Conservation (phyloP, 2,888 invertebrate species). For the Drosophila aldrichi region DNA sequence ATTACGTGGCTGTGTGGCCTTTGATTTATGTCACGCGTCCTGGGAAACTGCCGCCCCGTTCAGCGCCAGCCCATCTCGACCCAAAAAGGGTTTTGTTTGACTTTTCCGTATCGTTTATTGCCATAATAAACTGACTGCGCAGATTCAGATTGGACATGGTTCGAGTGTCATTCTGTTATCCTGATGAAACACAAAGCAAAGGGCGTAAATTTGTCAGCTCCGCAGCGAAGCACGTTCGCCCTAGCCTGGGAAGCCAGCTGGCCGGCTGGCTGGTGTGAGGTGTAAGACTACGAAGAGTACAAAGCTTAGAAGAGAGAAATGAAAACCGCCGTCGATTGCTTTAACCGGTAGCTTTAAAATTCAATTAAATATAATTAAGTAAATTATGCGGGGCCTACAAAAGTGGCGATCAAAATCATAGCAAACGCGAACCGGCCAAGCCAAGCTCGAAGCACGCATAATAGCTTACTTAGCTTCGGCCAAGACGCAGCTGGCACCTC, state of each 20-base stretch:
- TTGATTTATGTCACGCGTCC: conserved; percentile 79
- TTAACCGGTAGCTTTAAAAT: conserved; percentile 78
- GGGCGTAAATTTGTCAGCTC: conserved; percentile 69
- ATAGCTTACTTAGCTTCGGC: conserved; percentile 79
- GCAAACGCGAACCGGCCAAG: conserved; percentile 34
- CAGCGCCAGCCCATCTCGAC: conserved; percentile 12
- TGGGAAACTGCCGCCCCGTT: conserved; percentile 64
- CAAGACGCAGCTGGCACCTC: conserved; percentile 18
- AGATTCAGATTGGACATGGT: conserved; percentile 68
- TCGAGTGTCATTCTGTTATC: conserved; percentile 65
- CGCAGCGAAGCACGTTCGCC: conserved; percentile 57
- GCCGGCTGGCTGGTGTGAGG: conserved; percentile 29
- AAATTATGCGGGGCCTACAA: conserved; percentile 75
- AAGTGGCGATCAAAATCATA: conserved; percentile 62
- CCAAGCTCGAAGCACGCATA: conserved; percentile 65
- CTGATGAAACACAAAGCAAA: conserved; percentile 22
- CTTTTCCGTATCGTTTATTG: conserved; percentile 61
- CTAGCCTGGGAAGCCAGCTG: conserved; percentile 58
- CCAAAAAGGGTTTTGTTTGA: conserved; percentile 61
- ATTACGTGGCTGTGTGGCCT: conserved; percentile 39
- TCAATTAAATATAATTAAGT: conserved; percentile 82
- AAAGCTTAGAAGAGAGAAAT: neutral
- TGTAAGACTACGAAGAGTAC: neutral
- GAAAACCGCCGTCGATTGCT: conserved; percentile 29
- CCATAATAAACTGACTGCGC: conserved; percentile 51